Evolutionary conservation across 2,113 vertebrate species (phyloP).

Genomic region (Silurus meridionalis): DNA sequence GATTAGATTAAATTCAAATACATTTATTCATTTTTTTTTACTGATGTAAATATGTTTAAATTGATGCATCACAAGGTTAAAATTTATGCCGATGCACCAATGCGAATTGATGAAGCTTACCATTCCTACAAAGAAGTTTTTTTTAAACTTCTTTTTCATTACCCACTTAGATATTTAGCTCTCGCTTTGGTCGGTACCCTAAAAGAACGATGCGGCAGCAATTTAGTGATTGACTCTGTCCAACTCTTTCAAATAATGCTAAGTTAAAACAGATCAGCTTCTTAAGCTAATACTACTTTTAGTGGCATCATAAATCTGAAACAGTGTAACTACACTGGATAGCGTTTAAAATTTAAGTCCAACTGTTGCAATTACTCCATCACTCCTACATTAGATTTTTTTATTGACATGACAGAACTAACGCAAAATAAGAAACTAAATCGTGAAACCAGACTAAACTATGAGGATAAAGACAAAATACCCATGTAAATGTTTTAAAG

Average conservation of each 20-base stretch:
- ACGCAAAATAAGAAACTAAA: not conserved
- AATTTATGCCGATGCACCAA: too few relatives aligned
- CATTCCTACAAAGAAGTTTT: too few relatives aligned
- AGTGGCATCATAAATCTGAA: not conserved
- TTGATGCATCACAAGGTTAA: too few relatives aligned
- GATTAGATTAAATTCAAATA: too few relatives aligned
- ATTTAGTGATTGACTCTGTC: not conserved
- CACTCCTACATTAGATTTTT: not conserved
- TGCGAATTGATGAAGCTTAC: too few relatives aligned
- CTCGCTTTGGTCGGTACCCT: not conserved
- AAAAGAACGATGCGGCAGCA: not conserved
- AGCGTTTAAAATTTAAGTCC: not conserved
- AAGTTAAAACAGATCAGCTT: not conserved
- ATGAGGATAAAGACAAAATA: too few relatives aligned
- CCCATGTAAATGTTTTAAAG: too few relatives aligned
- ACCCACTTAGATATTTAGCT: not conserved
- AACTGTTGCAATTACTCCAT: not conserved
- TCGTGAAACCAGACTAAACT: not conserved
- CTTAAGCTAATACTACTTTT: not conserved
- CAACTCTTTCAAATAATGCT: not conserved
- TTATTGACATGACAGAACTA: not conserved
- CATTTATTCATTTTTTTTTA: too few relatives aligned
- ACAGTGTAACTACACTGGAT: not conserved
- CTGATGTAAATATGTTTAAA: too few relatives aligned
- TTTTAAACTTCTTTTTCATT: not conserved